phyloP scores from a whole-genome alignment of 2,888 invertebrate genomes.

The Ochropacha duplaris region DNA sequence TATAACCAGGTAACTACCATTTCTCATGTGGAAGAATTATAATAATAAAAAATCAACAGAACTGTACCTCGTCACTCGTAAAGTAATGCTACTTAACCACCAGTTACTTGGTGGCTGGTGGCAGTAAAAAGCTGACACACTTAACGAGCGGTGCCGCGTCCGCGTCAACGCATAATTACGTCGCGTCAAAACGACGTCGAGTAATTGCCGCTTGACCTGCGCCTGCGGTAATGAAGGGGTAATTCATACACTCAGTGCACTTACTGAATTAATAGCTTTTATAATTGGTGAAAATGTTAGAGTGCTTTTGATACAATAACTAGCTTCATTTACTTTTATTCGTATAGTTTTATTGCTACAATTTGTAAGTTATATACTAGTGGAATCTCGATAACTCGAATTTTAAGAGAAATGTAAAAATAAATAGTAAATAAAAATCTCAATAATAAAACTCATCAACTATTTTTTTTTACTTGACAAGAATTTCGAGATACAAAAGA shows the following conservation, averaged over 20 bases:
- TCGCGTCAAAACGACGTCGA: conserved; percentile 5
- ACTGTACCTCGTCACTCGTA: not conserved
- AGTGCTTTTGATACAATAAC: not conserved
- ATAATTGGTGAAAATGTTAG: conserved; percentile 15
- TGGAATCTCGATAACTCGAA: too few species aligned
- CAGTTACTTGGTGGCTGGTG: not conserved
- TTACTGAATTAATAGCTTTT: conserved; percentile 3
- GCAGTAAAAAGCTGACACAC: conserved; percentile 10
- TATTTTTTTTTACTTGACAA: too few species aligned
- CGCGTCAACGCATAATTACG: conserved; percentile 4
- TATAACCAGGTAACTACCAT: not conserved
- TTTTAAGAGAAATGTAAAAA: too few species aligned
- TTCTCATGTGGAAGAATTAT: not conserved
- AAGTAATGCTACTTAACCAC: conserved; percentile 6
- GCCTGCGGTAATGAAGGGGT: conserved; percentile 4
- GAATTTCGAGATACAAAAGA: too few species aligned
- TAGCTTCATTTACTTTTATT: too few species aligned
- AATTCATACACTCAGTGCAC: conserved; percentile 14
- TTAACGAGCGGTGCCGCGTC: conserved; percentile 7
- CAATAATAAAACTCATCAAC: too few species aligned
- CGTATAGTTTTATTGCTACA: too few species aligned
- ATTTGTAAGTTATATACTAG: too few species aligned
- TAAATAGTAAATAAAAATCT: too few species aligned
- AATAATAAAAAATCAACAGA: not conserved
- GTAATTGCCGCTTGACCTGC: conserved; percentile 5